These are phyloP conservation scores for Neogobius melanostomus DNA, from an alignment of 2,113 vertebrate genomes.

Conservation along the genomic window DNA sequence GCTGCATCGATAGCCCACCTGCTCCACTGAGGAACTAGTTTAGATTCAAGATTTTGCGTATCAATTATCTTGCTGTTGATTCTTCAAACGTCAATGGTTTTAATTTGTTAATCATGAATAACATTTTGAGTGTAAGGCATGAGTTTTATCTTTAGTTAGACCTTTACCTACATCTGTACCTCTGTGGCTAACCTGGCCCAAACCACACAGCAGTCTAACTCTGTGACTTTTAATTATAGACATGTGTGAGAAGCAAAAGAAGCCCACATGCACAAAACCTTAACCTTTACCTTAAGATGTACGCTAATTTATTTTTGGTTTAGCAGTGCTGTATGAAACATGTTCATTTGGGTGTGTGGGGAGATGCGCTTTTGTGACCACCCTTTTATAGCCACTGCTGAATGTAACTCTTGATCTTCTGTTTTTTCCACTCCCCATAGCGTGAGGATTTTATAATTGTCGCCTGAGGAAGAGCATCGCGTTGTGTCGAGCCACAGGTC, in stretches of 20 bases:
- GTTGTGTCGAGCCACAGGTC: conserved; percentile 78
- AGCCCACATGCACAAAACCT: background rate
- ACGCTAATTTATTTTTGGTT: background rate
- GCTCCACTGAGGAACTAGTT: too few relatives aligned
- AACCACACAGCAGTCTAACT: too few relatives aligned
- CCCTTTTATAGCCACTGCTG: conserved; percentile 11
- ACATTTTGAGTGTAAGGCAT: too few relatives aligned
- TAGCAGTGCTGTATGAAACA: background rate
- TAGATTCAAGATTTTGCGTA: too few relatives aligned
- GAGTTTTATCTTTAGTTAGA: too few relatives aligned
- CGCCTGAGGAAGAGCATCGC: conserved; percentile 73
- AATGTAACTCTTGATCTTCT: conserved; percentile 69
- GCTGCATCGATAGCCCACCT: too few relatives aligned
- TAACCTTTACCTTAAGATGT: background rate
- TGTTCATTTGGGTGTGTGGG: background rate
- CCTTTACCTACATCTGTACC: too few relatives aligned
- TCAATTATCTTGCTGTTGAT: too few relatives aligned
- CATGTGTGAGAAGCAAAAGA: background rate
- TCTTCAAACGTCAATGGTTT: too few relatives aligned
- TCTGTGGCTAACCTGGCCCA: too few relatives aligned
- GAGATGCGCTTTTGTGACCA: conserved; percentile 14
- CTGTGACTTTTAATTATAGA: background rate
- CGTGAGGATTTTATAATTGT: conserved; percentile 81
- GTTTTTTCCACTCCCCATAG: conserved; percentile 69
- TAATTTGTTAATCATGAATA: too few relatives aligned